Percentiles rank a stretch among this genome's conserved stretches.
phyloP scores from a whole-genome alignment of 1,140 invertebrate species.

The Wiebesia pumilae region DNA sequence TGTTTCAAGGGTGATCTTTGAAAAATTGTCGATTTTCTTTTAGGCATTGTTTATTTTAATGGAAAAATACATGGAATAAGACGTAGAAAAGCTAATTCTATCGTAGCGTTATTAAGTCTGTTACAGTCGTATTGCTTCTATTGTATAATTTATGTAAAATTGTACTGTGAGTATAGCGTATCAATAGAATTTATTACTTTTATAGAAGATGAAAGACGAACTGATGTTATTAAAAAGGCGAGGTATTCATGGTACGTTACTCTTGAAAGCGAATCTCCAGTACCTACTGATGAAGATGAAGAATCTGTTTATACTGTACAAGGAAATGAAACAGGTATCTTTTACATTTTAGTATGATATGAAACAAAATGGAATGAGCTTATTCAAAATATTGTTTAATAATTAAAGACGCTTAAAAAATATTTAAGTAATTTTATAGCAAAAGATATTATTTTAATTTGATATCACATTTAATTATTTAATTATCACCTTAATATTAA shows the following conservation, averaged over 20 bases:
- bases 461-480: not conserved
- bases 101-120: not conserved
- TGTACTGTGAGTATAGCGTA: too few relatives aligned
- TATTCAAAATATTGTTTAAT: too few relatives aligned
- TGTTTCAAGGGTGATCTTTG: not conserved
- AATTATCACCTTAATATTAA: not conserved
- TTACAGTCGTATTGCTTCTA: not conserved
- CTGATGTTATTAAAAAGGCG: conserved; percentile 2
- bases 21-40: too few relatives aligned
- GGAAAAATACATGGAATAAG: too few relatives aligned
- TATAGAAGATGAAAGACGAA: conserved; percentile 41
- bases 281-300: conserved; percentile 61
- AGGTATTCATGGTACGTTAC: conserved; percentile 58
- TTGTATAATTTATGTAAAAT: not conserved
- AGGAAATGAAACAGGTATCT: conserved; percentile 61
- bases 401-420: too few relatives aligned
- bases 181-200: conserved; percentile 23
- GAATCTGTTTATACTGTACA: conserved; percentile 63
- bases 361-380: too few relatives aligned
- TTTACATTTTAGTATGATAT: too few relatives aligned
- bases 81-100: not conserved
- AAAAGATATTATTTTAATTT: too few relatives aligned
- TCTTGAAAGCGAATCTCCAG: conserved; percentile 60
- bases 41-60: too few relatives aligned
- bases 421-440: too few relatives aligned